These are phyloP conservation scores for Diorhabda carinulata DNA, from an alignment of 1,140 invertebrate species.

Conservation along the genomic window DNA sequence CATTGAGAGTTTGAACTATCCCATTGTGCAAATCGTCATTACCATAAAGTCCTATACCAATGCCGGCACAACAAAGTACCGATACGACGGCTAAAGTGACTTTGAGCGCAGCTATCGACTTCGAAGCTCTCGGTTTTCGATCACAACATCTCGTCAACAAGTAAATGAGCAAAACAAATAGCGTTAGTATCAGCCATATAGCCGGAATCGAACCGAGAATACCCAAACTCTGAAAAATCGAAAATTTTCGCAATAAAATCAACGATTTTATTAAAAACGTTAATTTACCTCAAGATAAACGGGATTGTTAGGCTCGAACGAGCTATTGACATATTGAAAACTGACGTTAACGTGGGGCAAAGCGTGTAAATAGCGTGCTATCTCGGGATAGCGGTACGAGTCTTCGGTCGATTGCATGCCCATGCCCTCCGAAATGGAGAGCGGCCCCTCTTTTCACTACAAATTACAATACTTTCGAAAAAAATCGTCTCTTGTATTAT, in stretches of 20 bases:
- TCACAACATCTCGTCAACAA: constrained; percentile 91
- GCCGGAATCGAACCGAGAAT: constrained; percentile 88
- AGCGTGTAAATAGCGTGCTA: constrained; percentile 79
- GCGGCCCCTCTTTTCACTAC: constrained; percentile 6
- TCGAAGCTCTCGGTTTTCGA: constrained; percentile 76
- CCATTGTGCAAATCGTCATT: constrained; percentile 92
- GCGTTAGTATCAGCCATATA: constrained; percentile 82
- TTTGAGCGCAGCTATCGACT: constrained; percentile 81
- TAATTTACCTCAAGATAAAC: constrained; percentile 83
- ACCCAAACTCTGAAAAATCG: constrained; percentile 73
- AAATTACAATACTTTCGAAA: constrained; percentile 15
- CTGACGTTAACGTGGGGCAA: constrained; percentile 85
- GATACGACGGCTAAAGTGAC: constrained; percentile 78
- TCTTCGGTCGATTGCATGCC: constrained; percentile 52
- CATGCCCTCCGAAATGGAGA: constrained; percentile 37
- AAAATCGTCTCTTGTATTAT: background rate
- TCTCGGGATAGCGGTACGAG: constrained; percentile 73
- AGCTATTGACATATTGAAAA: constrained; percentile 82
- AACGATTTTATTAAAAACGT: background rate
- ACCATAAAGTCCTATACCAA: constrained; percentile 79
- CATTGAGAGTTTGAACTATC: constrained; percentile 71
- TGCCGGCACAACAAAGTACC: constrained; percentile 74
- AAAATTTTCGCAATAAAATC: constrained; percentile 2
- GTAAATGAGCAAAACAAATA: constrained; percentile 83
- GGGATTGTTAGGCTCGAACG: constrained; percentile 82